Conservation (phyloP, 2,888 invertebrate species). For the Alloplasta piceator region DNA sequence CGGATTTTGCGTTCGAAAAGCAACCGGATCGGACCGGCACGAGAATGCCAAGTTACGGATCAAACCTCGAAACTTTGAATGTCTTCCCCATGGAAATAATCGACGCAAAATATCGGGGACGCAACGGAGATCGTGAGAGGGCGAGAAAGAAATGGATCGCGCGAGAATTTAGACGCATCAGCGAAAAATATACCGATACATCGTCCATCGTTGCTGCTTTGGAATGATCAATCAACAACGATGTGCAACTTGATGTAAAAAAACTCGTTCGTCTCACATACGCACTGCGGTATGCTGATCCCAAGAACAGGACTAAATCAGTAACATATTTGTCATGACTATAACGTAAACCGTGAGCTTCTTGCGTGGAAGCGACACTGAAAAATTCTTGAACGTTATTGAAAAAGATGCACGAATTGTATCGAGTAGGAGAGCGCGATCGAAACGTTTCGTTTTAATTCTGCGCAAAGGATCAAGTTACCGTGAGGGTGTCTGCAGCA, state of each 20-base stretch:
- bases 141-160: conserved; percentile 75
- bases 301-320: no score
- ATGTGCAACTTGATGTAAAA: conserved; percentile 20
- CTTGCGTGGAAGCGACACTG: no score
- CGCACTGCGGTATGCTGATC: no score
- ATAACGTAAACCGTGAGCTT: no score
- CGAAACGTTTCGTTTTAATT: no score
- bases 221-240: conserved; percentile 46
- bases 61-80: conserved; percentile 65
- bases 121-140: conserved; percentile 66
- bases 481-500: neutral
- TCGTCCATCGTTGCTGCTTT: conserved; percentile 67
- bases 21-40: conserved; percentile 50
- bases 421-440: no score
- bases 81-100: conserved; percentile 66
- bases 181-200: conserved; percentile 66
- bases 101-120: conserved; percentile 54
- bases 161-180: conserved; percentile 71
- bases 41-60: conserved; percentile 70
- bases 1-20: conserved; percentile 19
- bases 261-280: neutral
- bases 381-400: no score
- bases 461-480: no score
- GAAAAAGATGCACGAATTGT: no score
- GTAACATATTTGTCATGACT: no score